These are phyloP conservation scores for Drosophila trapezifrons DNA, from an alignment of 1,140 invertebrate species.

Conservation along the genomic window DNA sequence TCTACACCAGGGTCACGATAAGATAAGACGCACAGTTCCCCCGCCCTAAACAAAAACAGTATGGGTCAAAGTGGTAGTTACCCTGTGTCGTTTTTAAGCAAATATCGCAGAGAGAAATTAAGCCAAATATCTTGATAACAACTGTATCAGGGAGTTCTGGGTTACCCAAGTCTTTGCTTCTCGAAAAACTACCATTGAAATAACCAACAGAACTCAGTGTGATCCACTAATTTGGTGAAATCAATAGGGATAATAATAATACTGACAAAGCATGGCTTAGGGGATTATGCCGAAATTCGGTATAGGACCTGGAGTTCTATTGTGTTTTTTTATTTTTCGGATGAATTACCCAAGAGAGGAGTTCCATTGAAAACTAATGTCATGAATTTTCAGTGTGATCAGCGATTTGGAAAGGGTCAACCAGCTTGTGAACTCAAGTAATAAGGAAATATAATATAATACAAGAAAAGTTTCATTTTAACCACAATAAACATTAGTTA, in stretches of 20 bases:
- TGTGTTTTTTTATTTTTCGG: not conserved
- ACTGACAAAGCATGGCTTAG: not conserved
- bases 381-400: not conserved
- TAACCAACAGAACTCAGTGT: not conserved
- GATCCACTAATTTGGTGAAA: not conserved
- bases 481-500: not conserved
- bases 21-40: constrained; percentile 12
- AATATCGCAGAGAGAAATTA: not conserved
- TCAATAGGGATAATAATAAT: not conserved
- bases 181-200: not conserved
- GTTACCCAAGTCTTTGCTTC: too few species aligned
- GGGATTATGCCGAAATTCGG: not conserved
- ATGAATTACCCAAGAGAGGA: not conserved
- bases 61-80: constrained; percentile 9
- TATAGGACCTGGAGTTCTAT: not conserved
- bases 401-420: not conserved
- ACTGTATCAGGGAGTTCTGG: not conserved
- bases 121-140: not conserved
- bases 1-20: constrained; percentile 38
- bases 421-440: not conserved
- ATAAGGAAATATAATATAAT: not conserved
- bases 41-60: constrained; percentile 5
- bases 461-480: not conserved
- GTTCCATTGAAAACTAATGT: not conserved
- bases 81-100: not conserved